These are phyloP conservation scores for Macrosoma leucophasiata DNA, from an alignment of 2,888 invertebrate genomes.

Conservation along the genomic window DNA sequence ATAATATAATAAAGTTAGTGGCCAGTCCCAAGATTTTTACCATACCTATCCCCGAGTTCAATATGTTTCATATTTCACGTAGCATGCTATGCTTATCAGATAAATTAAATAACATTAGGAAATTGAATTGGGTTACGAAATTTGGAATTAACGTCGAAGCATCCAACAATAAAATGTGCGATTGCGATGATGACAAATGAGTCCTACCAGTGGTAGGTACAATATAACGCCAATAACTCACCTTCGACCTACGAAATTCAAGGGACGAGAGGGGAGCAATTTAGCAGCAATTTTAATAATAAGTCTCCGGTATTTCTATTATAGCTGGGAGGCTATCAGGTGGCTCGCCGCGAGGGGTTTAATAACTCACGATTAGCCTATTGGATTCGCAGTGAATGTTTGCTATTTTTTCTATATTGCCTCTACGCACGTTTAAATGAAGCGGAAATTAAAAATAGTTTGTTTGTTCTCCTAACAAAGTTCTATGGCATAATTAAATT, in stretches of 20 bases:
- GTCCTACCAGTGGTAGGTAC: slow-evolving; percentile 15
- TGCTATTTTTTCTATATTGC: slow-evolving; percentile 72
- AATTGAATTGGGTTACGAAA: too few relatives aligned
- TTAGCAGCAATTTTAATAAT: slow-evolving; percentile 77
- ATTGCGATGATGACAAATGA: slow-evolving; percentile 10
- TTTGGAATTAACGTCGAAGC: neutral
- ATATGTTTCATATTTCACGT: too few relatives aligned
- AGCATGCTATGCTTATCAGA: too few relatives aligned
- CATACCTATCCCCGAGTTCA: too few relatives aligned
- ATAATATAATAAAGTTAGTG: too few relatives aligned
- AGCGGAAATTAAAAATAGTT: slow-evolving; percentile 58
- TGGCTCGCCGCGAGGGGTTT: slow-evolving; percentile 66
- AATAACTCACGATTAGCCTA: slow-evolving; percentile 75
- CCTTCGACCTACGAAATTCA: slow-evolving; percentile 56
- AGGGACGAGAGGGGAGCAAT: slow-evolving; percentile 67
- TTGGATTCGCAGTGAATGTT: slow-evolving; percentile 74
- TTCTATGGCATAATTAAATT: slow-evolving; percentile 32
- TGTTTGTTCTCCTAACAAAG: slow-evolving; percentile 32
- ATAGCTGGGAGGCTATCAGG: slow-evolving; percentile 72
- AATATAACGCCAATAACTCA: slow-evolving; percentile 42
- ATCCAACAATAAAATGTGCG: slow-evolving; percentile 2
- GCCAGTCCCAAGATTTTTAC: too few relatives aligned
- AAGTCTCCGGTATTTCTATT: slow-evolving; percentile 76
- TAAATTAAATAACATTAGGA: too few relatives aligned
- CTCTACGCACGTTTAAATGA: slow-evolving; percentile 48